Base-by-base conservation (phyloP, 2,888 invertebrate genomes). In the Oscheius sp. region DNA sequence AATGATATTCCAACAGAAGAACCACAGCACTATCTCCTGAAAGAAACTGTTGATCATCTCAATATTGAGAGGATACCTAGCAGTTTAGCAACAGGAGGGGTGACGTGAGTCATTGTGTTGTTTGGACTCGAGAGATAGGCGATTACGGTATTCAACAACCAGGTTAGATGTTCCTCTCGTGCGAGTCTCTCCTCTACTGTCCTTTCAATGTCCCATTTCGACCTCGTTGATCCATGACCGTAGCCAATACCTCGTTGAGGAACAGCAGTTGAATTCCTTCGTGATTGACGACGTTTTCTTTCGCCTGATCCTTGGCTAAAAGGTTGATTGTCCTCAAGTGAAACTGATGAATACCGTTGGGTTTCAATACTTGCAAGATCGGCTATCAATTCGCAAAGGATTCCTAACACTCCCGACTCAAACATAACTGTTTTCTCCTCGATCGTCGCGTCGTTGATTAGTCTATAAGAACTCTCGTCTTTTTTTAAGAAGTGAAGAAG, bases 151-250 rank as follows among this genome's bases (percentile, higher is more conserved):
- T 80, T 80, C 28, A 85, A 51, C 14, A 85, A 70, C 85, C 85
- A 85, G 44, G 85, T 84, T 8, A 85, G 73, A 67, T 85, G 82
- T 54, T 84, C 85, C 68, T 85, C 85, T 12, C 82, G 74, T 2
- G 78, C 74, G 32, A 82, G 45, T 44, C 81, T 73, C 59, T 85
- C 84, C 59, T 84, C 83, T 6, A 84, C 78, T 57, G 80, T 78
- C 66, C 79, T 36, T 57, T 85, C 82, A 54, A 83, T 76, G 68
- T 85, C 83, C 85, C 85, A 85, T 49, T 78, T 69, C 0, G 80
- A 80, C 33, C 82, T 72, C 0, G 85, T 86, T 1, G 83, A 83
- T n/a, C 85, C 85, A 26, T 77, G 75, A 6, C 85, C 85, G 65
- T 83, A 85, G 38, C 85, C 85, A 17, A 79, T 71, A 28, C 85